Evolutionary conservation across 2,888 invertebrate genomes (phyloP), one percentile per base, ranked within the genome.

Genomic region (Aspidiotus destructor): DNA sequence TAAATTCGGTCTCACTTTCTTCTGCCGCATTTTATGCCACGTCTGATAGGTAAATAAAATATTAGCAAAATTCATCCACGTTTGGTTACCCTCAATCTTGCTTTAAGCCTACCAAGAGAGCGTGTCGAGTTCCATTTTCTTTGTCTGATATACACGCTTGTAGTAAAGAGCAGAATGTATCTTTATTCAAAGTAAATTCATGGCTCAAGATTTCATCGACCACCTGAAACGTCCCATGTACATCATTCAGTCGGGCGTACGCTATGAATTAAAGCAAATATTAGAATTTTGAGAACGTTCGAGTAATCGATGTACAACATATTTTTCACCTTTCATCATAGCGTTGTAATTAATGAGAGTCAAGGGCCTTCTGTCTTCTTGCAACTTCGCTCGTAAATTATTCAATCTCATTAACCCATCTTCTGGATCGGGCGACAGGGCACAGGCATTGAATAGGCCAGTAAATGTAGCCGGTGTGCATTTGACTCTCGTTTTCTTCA

Each of bases 381-480:
- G 76, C 82, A 94, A 86, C 6, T 84, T 78, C 70, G 84, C 78
- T 67, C 86, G 80, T 62, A 96, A 79, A 71, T 83, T 78, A 28
- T 78, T 80, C 0, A 92, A 87, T 75, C 84, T 81, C 64, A 82
- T 79, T 53, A 93, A 76, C 0, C 89, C 92, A 77, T 87, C 84
- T 58, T 79, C 76, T 2, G 80, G 78, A 78, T 83, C 83, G 0
- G 88, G 87, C 69, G 87, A 87, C 76, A 90, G 89, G 0, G 91
- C 85, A 77, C 94, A 95, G 1, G 92, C 88, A 79, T 92, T 90
- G 75, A 97, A 89, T 41, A 97, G 80, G 70, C 88, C 87, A 0
- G 92, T 92, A 74, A 91, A 92, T 0, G 88, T 87, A 16, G 87
- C 85, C 0, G 82, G 84, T 41, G 85, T 86, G 0, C 86, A 84